Evolutionary conservation across 2,113 vertebrate species (phyloP).

Genomic region (Pteronura brasiliensis): DNA sequence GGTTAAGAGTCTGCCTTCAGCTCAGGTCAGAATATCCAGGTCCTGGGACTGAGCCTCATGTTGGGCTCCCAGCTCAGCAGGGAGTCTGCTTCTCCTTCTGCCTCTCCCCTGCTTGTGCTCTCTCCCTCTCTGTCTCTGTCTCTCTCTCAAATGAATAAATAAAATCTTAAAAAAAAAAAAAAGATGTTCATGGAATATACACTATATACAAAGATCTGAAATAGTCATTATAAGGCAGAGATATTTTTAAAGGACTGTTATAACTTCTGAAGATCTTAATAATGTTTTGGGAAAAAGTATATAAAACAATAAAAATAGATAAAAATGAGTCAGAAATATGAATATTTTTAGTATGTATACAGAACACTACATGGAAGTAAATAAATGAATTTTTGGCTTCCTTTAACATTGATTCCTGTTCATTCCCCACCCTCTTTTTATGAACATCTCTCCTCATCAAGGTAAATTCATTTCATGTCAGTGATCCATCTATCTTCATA

Average conservation of each 20-base stretch:
- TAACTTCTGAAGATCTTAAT: neutral
- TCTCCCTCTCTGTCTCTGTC: too few relatives aligned
- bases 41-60: too few relatives aligned
- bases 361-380: neutral
- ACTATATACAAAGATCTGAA: neutral
- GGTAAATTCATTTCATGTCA: neutral
- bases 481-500: neutral
- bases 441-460: neutral
- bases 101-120: too few relatives aligned
- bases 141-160: too few relatives aligned
- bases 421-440: neutral
- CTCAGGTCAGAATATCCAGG: too few relatives aligned
- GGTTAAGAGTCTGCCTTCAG: too few relatives aligned
- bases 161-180: too few relatives aligned
- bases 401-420: neutral
- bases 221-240: neutral
- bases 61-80: too few relatives aligned
- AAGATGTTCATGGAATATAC: neutral
- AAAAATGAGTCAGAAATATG: neutral
- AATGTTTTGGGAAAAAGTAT: neutral
- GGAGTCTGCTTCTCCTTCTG: too few relatives aligned
- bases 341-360: neutral
- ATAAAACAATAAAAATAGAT: neutral
- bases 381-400: neutral
- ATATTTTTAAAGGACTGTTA: neutral